Base-by-base conservation (phyloP, 2,797 vertebrate genomes). In the Calcarius lapponicus region DNA sequence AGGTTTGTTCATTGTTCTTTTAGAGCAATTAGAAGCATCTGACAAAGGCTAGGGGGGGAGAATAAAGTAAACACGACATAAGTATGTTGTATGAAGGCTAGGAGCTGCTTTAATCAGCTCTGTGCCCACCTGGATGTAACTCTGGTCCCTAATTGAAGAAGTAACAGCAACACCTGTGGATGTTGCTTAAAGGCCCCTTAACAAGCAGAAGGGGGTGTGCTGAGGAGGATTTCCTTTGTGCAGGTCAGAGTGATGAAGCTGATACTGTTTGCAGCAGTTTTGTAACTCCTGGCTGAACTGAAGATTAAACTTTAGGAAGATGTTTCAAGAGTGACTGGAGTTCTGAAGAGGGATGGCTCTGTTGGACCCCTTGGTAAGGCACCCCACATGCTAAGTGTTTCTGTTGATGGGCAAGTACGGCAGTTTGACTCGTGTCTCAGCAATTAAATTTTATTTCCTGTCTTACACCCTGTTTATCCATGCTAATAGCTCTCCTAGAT, bases 361-460 rank as follows among this genome's bases (percentile, higher is more conserved):
- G 21, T 31, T 38, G 45, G 21, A 85, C 20, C 31, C 38, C n/a
- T 86, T 11, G 64, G 56, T 95, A 86, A 79, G 62, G 38, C 2
- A 4, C 48, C 18, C 25, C 17, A 14, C 0, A 2, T 34, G 25
- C 42, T 47, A 70, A 45, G 20, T 79, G 56, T 61, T 83, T 64
- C 67, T 86, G 50, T 81, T 88, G 75, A 72, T 0, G 7, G 26
- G 22, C 14, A n/a, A 80, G 38, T 66, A 6, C 0, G 48, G 73
- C 24, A 28, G 17, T 90, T 92, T 79, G 56, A 67, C 15, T 95
- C 0, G 0, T 40, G 36, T 72, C 66, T 88, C n/a, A 72, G 86
- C 90, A 95, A 70, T 88, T 94, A 94, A 66, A 42, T 90, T 95
- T 93, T 90, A 86, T 86, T 90, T 86, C 62, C 58, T 73, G 62